Conservation (phyloP, 1,140 invertebrate species). For the Gyrodactylus bullatarudis region DNA sequence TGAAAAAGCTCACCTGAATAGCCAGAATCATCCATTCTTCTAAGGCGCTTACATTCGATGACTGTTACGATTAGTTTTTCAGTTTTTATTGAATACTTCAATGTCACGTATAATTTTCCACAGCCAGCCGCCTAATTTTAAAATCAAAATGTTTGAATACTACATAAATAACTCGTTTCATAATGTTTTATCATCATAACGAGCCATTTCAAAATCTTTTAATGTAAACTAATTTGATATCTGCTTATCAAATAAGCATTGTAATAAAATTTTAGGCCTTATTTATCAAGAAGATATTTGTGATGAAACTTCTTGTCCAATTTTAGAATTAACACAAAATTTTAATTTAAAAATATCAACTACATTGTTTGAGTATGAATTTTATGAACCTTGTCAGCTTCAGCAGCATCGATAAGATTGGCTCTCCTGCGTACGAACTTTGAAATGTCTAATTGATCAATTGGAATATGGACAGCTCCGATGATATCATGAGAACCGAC, state of each 20-base stretch:
- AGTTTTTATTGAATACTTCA: neutral
- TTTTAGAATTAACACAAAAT: too few relatives aligned
- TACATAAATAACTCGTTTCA: too few relatives aligned
- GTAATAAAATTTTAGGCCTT: too few relatives aligned
- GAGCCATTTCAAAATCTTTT: too few relatives aligned
- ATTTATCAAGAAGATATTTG: too few relatives aligned
- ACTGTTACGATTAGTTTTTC: neutral
- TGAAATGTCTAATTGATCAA: neutral
- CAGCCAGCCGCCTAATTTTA: neutral
- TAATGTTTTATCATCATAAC: too few relatives aligned
- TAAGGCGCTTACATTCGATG: neutral
- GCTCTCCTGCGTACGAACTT: neutral
- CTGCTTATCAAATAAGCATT: too few relatives aligned
- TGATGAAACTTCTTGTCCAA: too few relatives aligned
- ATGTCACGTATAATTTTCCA: neutral
- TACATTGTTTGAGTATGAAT: too few relatives aligned
- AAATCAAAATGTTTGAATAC: neutral
- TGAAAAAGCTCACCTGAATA: neutral
- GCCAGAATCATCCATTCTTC: neutral
- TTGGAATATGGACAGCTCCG: neutral
- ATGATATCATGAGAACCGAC: neutral
- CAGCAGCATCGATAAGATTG: neutral
- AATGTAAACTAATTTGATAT: too few relatives aligned
- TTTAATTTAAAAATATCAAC: too few relatives aligned
- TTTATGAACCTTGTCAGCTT: neutral